Evolutionary conservation across 2,797 vertebrate species (phyloP), one percentile per base, ranked within the genome.

Genomic region (Coilia nasus): DNA sequence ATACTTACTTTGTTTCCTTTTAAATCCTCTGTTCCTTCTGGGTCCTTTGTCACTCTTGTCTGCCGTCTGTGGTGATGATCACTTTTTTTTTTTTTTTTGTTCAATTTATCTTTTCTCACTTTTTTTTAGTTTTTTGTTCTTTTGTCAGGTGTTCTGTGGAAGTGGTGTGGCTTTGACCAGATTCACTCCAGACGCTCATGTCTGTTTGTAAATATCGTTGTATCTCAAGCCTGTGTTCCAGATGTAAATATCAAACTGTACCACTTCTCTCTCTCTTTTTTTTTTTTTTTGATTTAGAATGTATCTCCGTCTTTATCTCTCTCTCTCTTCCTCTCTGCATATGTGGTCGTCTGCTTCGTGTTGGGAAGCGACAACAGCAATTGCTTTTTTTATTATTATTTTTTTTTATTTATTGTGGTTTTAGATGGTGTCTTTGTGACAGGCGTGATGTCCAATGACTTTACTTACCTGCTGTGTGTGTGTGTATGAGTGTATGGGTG

Each of bases 181-280:
- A 44, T 82, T 82, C 21, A 56, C 50, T 83, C 75, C 71, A 60
- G 67, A 44, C 83, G 75, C 71, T 60, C 57, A 44, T 78, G 17
- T 78, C 35, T 78, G 50, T 86, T 15, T 88, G 88, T 85, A 85
- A 87, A 87, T 85, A 87, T 80, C 9, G 47, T 81, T 87, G 50
- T 15, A 71, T 89, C 84, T 87, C 71, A 84, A 84, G 67, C 81
- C 81, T 56, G 31, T 84, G 46, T 86, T 81, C 50, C 60, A 64
- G 57, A 83, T 88, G 87, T 88, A 88, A 85, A 88, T 88, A 87
- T 67, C 11, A 35, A 85, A 85, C 83, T 85, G 60, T 85, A 85
- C 41, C 35, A 81, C 82, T 85, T 85, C n/a, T 80, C 31, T 54
- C 9, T 54, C 9, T 54, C 6, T 54, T 54, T 41, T 7, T 54